A percentile compares a stretch with the other conserved stretches of the same genome.
Evolutionary conservation across 2,113 vertebrate species (phyloP).

Genomic region (Ploceus nigricollis): DNA sequence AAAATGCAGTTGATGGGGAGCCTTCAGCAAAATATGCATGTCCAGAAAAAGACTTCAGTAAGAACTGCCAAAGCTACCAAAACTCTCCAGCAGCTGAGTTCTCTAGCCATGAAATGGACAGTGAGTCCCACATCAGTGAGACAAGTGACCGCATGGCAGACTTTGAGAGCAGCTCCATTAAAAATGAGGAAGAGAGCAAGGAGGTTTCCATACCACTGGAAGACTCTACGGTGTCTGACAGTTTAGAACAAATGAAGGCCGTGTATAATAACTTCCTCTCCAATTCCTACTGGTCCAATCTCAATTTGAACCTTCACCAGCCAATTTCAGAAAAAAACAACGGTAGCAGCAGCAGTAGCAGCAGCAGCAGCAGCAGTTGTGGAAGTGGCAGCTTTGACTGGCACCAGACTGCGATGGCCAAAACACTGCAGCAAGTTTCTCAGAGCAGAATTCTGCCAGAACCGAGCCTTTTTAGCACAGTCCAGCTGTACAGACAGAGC

Average conservation of each 20-base stretch:
- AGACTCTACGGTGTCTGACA: slow-evolving; percentile 84
- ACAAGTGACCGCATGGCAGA: slow-evolving; percentile 96
- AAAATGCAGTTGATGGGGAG: slow-evolving; percentile 86
- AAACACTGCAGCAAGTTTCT: slow-evolving; percentile 93
- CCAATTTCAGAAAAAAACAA: slow-evolving; percentile 83
- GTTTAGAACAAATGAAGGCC: slow-evolving; percentile 98
- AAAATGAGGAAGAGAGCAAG: slow-evolving; percentile 93
- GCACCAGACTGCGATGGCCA: slow-evolving; percentile 97
- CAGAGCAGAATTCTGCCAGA: slow-evolving; percentile 86
- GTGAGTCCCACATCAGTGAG: slow-evolving; percentile 96
- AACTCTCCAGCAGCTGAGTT: slow-evolving; percentile 92
- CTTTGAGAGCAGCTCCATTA: slow-evolving; percentile 92
- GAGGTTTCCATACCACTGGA: slow-evolving; percentile 80
- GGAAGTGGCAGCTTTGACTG: slow-evolving; percentile 95
- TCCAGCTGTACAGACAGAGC: slow-evolving; percentile 97
- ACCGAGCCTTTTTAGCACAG: slow-evolving; percentile 96
- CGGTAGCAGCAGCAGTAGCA: slow-evolving; percentile 88
- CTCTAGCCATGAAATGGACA: slow-evolving; percentile 97
- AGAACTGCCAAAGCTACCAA: slow-evolving; percentile 86
- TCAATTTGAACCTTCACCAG: slow-evolving; percentile 89
- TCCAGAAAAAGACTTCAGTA: slow-evolving; percentile 87
- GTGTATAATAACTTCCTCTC: slow-evolving; percentile 98
- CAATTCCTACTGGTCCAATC: slow-evolving; percentile 98
- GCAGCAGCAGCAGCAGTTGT: slow-evolving; percentile 94
- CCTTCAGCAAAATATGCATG: slow-evolving; percentile 87